Base-by-base conservation (phyloP, 1,140 invertebrate genomes). In the Sycobia sp. region DNA sequence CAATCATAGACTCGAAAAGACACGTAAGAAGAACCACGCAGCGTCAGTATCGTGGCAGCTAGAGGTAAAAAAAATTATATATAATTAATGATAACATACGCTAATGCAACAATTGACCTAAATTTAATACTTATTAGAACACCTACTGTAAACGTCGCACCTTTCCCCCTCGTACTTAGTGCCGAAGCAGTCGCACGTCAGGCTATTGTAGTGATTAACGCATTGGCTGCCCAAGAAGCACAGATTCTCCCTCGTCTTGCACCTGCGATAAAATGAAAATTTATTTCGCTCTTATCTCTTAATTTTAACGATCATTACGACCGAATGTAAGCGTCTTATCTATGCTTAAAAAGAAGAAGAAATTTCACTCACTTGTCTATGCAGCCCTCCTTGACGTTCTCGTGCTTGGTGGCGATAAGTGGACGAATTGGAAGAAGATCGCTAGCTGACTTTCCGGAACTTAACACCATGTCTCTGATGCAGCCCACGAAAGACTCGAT, bases 401-500 rank as follows among this genome's bases (percentile, higher is more conserved):
- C 90, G 68, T 93, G 91, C 77, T 92, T 92, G 2, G 89, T 91
- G 0, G 91, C 90, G 62, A 93, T 91, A 10, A 94, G 75, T 8
- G 93, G 91, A 27, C 86, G 87, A 62, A 93, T 91, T 8, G 90
- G 88, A 36, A 91, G 76, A 25, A 93, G 82, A 80, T 92, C 89
- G 22, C 89, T 91, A 0, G 90, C 90, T 1, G 90, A 90, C 81
- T 93, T 92, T 7, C 91, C 90, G 3, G 90, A 91, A 76, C 88
- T 90, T 20, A 95, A 82, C 10, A 91, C 87, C 76, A 96, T 90
- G 69, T 95, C 89, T 71, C 90, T 89, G 60, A 96, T 91, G 74
- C 94, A 96, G 3, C 94, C 94, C 41, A 95, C 91, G 76, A 96
- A 96, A 11, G 93, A 94, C 80, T 94, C 91, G 65, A 93, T 94